A percentile compares a stretch with the other conserved stretches of the same genome.
Evolutionary conservation across 2,797 vertebrate species (phyloP).

Genomic region (Poeciliopsis gracilis): DNA sequence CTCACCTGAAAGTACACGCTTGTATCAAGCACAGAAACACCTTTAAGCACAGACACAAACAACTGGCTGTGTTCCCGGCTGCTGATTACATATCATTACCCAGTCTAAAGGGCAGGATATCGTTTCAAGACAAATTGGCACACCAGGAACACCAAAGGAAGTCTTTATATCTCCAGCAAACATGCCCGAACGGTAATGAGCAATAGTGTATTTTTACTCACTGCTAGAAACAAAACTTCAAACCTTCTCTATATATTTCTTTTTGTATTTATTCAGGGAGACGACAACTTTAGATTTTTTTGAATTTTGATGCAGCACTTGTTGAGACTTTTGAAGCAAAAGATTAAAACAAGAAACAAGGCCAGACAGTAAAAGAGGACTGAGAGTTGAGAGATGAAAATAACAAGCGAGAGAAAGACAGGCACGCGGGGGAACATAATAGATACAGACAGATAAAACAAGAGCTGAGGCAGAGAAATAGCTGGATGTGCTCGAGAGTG

Average conservation of each 20-base stretch:
- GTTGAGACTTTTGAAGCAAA: constrained; percentile 28
- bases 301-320: constrained; percentile 45
- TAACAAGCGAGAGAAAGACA: constrained; percentile 38
- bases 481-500: constrained; percentile 20
- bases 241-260: constrained; percentile 16
- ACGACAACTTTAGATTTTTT: constrained; percentile 20
- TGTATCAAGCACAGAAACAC: constrained; percentile 20
- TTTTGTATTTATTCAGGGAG: constrained; percentile 24
- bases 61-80: constrained; percentile 38
- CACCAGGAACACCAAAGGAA: constrained; percentile 41
- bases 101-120: constrained; percentile 42
- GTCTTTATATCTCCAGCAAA: constrained; percentile 48
- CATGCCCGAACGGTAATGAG: constrained; percentile 47
- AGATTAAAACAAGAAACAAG: constrained; percentile 39
- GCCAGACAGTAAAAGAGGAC: constrained; percentile 15
- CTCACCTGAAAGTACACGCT: constrained; percentile 35
- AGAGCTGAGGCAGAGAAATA: constrained; percentile 22
- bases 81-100: constrained; percentile 59
- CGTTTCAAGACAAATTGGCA: constrained; percentile 62
- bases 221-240: constrained; percentile 22
- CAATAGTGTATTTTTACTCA: constrained; percentile 20
- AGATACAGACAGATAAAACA: constrained; percentile 40
- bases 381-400: constrained; percentile 19
- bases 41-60: constrained; percentile 31
- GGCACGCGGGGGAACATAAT: constrained; percentile 43